phyloP scores from a whole-genome alignment of 2,113 vertebrate species.

The Diadophis punctatus region DNA sequence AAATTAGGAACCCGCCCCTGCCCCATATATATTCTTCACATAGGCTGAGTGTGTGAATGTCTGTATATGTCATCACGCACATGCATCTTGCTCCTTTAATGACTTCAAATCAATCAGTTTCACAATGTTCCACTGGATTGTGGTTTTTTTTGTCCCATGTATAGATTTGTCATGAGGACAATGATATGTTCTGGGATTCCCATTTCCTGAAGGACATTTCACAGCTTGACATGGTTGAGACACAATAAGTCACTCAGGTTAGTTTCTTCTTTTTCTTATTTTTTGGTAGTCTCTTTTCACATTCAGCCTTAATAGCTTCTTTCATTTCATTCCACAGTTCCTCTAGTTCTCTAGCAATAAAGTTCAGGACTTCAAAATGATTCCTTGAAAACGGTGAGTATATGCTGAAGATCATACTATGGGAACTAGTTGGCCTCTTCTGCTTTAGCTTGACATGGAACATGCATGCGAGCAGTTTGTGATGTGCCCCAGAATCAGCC shows the following conservation, averaged over 20 bases:
- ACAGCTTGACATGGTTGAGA: not conserved
- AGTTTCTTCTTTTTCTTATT: not conserved
- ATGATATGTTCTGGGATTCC: not conserved
- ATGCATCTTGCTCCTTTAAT: not conserved
- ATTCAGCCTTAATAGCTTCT: not conserved
- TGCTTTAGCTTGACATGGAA: not conserved
- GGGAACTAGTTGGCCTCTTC: not conserved
- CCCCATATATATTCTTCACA: not conserved
- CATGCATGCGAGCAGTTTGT: not conserved
- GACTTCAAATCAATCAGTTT: not conserved
- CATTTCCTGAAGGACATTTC: not conserved
- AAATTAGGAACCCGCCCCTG: too few relatives aligned
- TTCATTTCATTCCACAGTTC: not conserved
- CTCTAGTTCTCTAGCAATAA: not conserved
- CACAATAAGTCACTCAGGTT: not conserved
- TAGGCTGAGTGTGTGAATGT: not conserved
- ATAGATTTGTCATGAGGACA: not conserved
- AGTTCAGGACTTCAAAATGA: not conserved
- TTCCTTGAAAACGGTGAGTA: not conserved
- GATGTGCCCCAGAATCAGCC: not conserved
- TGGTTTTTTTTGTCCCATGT: not conserved
- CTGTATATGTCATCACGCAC: too few relatives aligned
- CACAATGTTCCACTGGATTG: not conserved
- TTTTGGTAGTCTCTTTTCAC: not conserved
- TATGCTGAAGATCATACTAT: not conserved